Base-by-base conservation (phyloP, 1,140 invertebrate genomes). In the Plodia interpunctella region DNA sequence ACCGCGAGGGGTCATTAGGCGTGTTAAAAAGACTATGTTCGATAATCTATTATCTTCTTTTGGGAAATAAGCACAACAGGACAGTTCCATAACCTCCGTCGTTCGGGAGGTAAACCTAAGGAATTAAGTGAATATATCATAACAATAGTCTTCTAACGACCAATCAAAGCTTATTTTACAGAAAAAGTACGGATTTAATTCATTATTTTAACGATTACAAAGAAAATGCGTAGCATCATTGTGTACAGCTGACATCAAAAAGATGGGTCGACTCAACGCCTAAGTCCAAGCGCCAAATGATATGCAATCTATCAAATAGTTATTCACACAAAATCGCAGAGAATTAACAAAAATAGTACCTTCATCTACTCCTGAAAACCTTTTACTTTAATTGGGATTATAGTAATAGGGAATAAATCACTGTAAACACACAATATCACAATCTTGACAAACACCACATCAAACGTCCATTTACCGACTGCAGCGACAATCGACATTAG, bases 401-500 rank as follows among this genome's bases (percentile, higher is more conserved):
- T 83, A 88, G 66, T 83, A 80, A 83, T 79, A 74, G 72, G 78
- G 72, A 82, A 80, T 78, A 87, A 83, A 77, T 85, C 84, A 87
- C 88, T 87, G 88, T 88, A 90, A 90, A 90, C 88, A 90, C 84
- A 89, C 86, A 88, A 88, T 78, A 86, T 80, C 85, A 88, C 88
- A 87, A 87, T 81, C 87, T 89, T 89, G 86, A 89, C 87, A 89
- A 86, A 88, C 88, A 90, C 88, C 79, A 90, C 88, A 89, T 89
- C 86, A 89, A 90, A 89, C 88, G 87, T 88, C 85, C 88, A 90
- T 89, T 90, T 88, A 89, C 86, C 83, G 83, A 89, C 88, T 89
- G 78, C 78, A 88, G 88, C 88, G 86, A 82, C 83, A 83, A 72
- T 76, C 68, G 72, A 79, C 76, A 74, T 61, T 62, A 68, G 78